Evolutionary conservation across 2,888 invertebrate species (phyloP).

Genomic region (Microctonus aethiopoides): DNA sequence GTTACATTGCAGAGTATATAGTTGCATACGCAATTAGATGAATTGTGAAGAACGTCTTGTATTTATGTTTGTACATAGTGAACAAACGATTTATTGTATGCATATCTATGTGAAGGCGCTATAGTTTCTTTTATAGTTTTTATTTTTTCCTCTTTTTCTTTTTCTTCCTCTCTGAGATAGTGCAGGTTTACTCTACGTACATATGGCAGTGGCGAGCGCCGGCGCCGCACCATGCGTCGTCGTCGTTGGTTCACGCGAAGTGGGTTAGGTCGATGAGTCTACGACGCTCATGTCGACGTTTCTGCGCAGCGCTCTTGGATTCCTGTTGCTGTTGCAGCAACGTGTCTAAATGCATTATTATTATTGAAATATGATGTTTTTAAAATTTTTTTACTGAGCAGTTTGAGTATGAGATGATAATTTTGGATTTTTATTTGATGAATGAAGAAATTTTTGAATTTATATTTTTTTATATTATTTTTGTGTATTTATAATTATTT

Average conservation of each 20-base stretch:
- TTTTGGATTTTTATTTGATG: neutral
- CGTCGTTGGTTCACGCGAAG: slow-evolving; percentile 48
- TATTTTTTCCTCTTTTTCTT: neutral
- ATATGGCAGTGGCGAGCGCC: slow-evolving; percentile 32
- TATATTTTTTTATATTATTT: too few relatives aligned
- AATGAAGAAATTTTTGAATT: neutral
- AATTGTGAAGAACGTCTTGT: slow-evolving; percentile 6
- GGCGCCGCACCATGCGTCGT: slow-evolving; percentile 38
- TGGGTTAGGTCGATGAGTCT: slow-evolving; percentile 64
- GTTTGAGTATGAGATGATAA: neutral
- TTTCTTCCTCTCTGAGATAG: neutral
- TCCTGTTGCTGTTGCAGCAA: slow-evolving; percentile 40
- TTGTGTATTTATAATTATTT: too few relatives aligned
- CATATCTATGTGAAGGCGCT: neutral
- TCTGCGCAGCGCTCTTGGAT: slow-evolving; percentile 60
- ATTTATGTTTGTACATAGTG: too few relatives aligned
- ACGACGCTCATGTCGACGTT: slow-evolving; percentile 51
- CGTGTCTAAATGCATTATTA: neutral
- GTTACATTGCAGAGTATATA: neutral
- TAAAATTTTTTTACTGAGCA: neutral
- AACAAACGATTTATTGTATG: slow-evolving; percentile 7
- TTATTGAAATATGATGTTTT: neutral
- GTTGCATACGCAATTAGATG: neutral
- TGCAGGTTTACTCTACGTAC: neutral
- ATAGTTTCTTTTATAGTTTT: neutral